A percentile compares a stretch with the other conserved stretches of the same genome.
Evolutionary conservation across 2,797 vertebrate genomes (phyloP).

Genomic region (Petrocephalus sullivani): DNA sequence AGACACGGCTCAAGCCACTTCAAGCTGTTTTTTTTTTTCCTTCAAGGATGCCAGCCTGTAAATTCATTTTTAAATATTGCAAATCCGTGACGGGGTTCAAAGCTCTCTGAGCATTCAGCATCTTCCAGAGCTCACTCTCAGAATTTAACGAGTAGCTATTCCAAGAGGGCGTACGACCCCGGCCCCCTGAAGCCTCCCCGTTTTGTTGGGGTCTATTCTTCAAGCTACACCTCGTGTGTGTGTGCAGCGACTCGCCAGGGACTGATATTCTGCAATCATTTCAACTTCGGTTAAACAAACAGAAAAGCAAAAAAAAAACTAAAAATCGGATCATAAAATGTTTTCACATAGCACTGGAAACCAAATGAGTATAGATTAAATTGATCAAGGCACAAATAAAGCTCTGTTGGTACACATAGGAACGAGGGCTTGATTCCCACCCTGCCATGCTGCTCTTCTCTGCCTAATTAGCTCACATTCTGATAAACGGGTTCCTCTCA

Average conservation of each 20-base stretch:
- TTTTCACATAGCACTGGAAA: background rate
- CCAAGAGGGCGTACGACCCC: background rate
- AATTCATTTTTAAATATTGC: slow-evolving; percentile 1
- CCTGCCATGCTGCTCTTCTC: background rate
- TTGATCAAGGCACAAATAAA: background rate
- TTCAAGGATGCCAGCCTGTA: background rate
- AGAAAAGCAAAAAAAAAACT: background rate
- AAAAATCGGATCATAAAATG: background rate
- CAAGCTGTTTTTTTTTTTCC: background rate
- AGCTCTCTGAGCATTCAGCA: background rate
- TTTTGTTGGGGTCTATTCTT: background rate
- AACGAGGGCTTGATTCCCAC: background rate
- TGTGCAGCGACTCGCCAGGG: background rate
- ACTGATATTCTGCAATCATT: no score
- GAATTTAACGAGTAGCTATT: background rate
- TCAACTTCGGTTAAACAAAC: background rate
- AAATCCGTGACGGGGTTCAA: background rate
- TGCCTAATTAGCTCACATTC: background rate
- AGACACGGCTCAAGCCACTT: background rate
- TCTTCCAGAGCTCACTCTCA: background rate
- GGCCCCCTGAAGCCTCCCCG: background rate
- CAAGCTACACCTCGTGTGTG: no score
- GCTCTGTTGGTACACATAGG: background rate
- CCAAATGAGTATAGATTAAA: background rate
- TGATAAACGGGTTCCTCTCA: background rate